Conservation (phyloP, 2,888 invertebrate genomes). For the Ceriagrion tenellum region DNA sequence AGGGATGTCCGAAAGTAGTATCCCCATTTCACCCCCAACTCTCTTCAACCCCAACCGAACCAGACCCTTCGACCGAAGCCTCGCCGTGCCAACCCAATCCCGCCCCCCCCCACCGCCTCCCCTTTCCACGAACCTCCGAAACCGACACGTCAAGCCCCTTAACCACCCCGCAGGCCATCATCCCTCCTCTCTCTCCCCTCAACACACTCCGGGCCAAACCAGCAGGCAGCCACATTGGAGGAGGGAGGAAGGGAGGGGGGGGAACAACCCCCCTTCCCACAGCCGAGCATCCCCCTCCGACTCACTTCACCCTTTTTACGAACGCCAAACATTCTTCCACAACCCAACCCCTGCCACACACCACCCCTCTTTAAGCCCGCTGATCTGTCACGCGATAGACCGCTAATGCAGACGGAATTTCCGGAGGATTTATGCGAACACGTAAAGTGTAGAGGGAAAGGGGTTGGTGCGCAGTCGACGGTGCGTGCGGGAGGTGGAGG, state of each 20-base stretch:
- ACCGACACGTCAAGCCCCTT: slow-evolving; percentile 37
- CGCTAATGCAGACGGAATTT: slow-evolving; percentile 60
- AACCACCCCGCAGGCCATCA: slow-evolving; percentile 5
- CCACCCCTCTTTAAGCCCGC: slow-evolving; percentile 14
- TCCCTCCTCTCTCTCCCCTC: not conserved
- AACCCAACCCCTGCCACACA: not conserved
- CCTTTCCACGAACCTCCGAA: not conserved
- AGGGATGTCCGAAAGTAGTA: slow-evolving; percentile 45
- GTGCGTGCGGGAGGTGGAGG: not conserved
- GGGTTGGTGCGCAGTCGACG: not conserved
- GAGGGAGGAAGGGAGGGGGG: too few species aligned
- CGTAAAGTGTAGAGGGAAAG: not conserved
- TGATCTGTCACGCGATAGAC: slow-evolving; percentile 65
- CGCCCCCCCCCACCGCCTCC: not conserved
- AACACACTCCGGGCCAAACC: too few species aligned
- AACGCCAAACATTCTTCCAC: slow-evolving; percentile 19
- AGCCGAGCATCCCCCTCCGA: not conserved
- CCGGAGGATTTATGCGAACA: slow-evolving; percentile 45
- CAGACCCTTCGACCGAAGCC: not conserved
- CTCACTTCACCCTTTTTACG: not conserved
- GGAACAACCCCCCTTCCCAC: too few species aligned
- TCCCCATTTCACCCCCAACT: not conserved
- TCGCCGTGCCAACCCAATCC: not conserved
- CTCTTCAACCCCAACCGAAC: not conserved
- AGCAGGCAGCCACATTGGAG: too few species aligned